These are phyloP conservation scores for Papilio gigon DNA, from an alignment of 2,888 invertebrate genomes.

Conservation along the genomic window DNA sequence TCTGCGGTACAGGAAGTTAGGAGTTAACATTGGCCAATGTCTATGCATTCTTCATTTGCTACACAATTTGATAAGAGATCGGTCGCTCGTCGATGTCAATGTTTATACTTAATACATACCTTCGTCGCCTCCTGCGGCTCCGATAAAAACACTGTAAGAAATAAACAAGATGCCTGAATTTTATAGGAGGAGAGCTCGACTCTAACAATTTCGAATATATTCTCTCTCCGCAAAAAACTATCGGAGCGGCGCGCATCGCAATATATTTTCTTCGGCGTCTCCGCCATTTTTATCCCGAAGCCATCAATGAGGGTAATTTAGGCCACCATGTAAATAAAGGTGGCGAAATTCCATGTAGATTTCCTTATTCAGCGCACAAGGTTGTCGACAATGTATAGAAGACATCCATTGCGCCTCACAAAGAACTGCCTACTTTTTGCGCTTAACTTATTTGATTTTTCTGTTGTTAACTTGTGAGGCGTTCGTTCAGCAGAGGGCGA, in stretches of 20 bases:
- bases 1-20: neutral
- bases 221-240: constrained; percentile 20
- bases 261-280: constrained; percentile 39
- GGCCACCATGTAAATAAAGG: constrained; percentile 44
- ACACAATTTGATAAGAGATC: too few species aligned
- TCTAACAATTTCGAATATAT: constrained; percentile 11
- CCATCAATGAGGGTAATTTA: constrained; percentile 45
- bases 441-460: neutral
- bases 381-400: constrained; percentile 3
- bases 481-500: too few species aligned
- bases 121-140: neutral
- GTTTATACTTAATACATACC: neutral
- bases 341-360: constrained; percentile 41
- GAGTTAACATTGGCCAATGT: neutral
- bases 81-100: too few species aligned
- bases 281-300: constrained; percentile 42
- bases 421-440: constrained; percentile 12
- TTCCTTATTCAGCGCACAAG: constrained; percentile 26
- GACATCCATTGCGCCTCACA: constrained; percentile 15
- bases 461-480: neutral
- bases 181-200: neutral
- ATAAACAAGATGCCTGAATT: constrained; percentile 1
- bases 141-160: neutral
- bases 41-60: too few species aligned
- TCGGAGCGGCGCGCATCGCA: constrained; percentile 29